Evolutionary conservation across 2,888 invertebrate genomes (phyloP).

Genomic region (Tetragonisca angustula): DNA sequence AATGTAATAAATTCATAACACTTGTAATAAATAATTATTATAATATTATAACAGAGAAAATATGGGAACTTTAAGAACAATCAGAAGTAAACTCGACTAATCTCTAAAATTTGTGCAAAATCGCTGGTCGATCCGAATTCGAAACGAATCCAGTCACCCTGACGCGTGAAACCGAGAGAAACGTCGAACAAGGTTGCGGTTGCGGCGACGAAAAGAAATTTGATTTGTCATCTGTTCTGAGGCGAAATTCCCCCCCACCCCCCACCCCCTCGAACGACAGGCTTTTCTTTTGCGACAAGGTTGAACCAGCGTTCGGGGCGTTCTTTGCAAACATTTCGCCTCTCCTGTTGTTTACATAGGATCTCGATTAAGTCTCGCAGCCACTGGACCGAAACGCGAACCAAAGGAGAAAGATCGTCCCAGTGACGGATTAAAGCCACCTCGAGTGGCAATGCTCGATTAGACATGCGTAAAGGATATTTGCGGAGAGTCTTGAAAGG

Average conservation of each 20-base stretch:
- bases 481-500: constrained; percentile 1
- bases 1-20: too few relatives aligned
- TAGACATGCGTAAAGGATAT: not conserved
- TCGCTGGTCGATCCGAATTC: too few relatives aligned
- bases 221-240: not conserved
- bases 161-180: too few relatives aligned
- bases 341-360: constrained; percentile 58
- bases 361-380: constrained; percentile 59
- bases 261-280: not conserved
- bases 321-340: constrained; percentile 12
- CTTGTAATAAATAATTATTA: too few relatives aligned
- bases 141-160: too few relatives aligned
- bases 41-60: too few relatives aligned
- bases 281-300: not conserved
- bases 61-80: too few relatives aligned
- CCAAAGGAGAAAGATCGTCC: not conserved
- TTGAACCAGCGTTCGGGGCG: not conserved
- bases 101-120: too few relatives aligned
- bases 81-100: too few relatives aligned
- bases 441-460: not conserved
- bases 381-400: constrained; percentile 17
- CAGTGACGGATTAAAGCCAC: not conserved
- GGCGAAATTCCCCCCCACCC: not conserved
- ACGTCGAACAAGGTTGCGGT: not conserved
- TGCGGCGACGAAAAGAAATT: not conserved